Evolutionary conservation across 2,113 vertebrate genomes (phyloP).

Genomic region (Seriola aureovittata): DNA sequence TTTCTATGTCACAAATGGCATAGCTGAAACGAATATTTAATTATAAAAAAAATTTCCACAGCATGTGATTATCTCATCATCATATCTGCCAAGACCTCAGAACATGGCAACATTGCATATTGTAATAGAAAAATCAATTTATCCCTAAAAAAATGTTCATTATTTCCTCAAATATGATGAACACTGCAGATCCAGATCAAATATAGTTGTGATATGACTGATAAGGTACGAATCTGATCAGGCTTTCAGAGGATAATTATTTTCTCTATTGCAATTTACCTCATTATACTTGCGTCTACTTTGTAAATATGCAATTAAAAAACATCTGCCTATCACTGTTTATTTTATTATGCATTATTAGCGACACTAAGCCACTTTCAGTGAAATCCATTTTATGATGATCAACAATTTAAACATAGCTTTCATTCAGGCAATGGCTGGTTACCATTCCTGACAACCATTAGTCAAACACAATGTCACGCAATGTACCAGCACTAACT

Average conservation of each 20-base stretch:
- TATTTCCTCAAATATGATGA: neutral
- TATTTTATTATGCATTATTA: neutral
- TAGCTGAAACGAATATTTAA: neutral
- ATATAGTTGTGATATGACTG: neutral
- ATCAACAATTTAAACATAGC: conserved; percentile 24
- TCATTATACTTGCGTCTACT: neutral
- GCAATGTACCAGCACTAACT: neutral
- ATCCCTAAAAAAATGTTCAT: neutral
- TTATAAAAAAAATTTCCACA: too few species aligned
- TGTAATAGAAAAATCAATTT: neutral
- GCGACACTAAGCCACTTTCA: neutral
- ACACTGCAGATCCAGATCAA: neutral
- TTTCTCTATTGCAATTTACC: neutral
- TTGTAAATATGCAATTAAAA: conserved; percentile 6
- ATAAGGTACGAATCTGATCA: neutral
- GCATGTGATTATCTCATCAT: neutral
- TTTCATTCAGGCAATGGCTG: neutral
- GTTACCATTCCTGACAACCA: neutral
- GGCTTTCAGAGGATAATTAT: neutral
- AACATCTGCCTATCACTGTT: neutral
- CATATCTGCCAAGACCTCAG: neutral
- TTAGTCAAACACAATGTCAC: neutral
- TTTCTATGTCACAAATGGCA: neutral
- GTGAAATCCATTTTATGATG: conserved; percentile 7
- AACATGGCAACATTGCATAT: neutral